Evolutionary conservation across 2,113 vertebrate species (phyloP).

Genomic region (Hipposideros armiger): DNA sequence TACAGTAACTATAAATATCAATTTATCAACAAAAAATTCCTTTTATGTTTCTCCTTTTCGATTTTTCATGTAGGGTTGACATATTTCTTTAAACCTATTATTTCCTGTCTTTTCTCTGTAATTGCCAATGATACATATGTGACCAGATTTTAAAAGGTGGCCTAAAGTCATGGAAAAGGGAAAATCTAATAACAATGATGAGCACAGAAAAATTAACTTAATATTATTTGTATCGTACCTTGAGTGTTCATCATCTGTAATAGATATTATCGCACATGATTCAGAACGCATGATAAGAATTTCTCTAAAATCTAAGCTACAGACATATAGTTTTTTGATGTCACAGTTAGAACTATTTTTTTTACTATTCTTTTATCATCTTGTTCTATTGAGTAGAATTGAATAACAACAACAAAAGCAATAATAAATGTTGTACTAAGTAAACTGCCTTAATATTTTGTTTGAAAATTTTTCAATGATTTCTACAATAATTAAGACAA

Average conservation of each 20-base stretch:
- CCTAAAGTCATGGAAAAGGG: neutral
- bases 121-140: neutral
- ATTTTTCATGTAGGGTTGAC: neutral
- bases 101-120: neutral
- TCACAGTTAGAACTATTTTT: neutral
- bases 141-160: neutral
- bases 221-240: neutral
- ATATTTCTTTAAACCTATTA: neutral
- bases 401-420: neutral
- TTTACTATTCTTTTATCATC: neutral
- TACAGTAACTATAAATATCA: neutral
- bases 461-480: neutral
- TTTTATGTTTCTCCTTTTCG: neutral
- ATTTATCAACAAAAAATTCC: neutral
- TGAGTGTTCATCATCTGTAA: neutral
- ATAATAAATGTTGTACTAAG: neutral
- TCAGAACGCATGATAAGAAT: neutral
- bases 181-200: neutral
- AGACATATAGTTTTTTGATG: neutral
- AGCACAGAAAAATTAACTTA: neutral
- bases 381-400: neutral
- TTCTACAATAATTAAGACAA: neutral
- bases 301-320: constrained; percentile 8
- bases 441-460: neutral
- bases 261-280: neutral